A percentile compares a stretch with the other conserved stretches of the same genome.
Evolutionary conservation across 1,140 invertebrate species (phyloP).

Genomic region (Eumeta japonica): DNA sequence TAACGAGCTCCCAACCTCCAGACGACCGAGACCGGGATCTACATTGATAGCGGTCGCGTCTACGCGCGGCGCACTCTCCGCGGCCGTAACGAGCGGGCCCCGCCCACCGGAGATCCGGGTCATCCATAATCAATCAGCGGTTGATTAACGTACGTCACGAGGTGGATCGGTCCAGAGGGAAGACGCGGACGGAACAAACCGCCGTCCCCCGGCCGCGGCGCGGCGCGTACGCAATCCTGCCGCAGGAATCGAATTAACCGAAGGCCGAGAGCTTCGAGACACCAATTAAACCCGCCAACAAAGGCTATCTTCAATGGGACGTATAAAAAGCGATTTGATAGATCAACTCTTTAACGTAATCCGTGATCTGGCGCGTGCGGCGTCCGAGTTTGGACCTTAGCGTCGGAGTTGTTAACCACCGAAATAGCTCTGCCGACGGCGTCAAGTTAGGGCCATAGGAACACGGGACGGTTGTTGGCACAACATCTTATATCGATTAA

Average conservation of each 20-base stretch:
- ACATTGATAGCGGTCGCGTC: too few species aligned
- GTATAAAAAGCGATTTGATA: slow-evolving; percentile 35
- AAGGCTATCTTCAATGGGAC: slow-evolving; percentile 51
- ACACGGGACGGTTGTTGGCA: slow-evolving; percentile 50
- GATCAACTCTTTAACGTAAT: slow-evolving; percentile 54
- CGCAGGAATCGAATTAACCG: slow-evolving; percentile 54
- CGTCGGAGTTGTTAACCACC: background rate
- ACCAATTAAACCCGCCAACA: slow-evolving; percentile 54
- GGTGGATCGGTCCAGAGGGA: too few species aligned
- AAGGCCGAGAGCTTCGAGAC: slow-evolving; percentile 41
- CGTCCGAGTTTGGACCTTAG: slow-evolving; percentile 19
- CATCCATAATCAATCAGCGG: slow-evolving; percentile 48
- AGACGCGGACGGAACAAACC: slow-evolving; percentile 45
- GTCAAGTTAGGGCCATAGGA: slow-evolving; percentile 11
- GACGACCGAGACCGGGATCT: too few species aligned
- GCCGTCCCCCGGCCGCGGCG: slow-evolving; percentile 22
- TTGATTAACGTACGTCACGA: slow-evolving; percentile 40
- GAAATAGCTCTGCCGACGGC: background rate
- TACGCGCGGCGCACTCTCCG: too few species aligned
- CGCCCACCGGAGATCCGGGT: slow-evolving; percentile 28
- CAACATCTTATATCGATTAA: slow-evolving; percentile 58
- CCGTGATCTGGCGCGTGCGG: slow-evolving; percentile 19
- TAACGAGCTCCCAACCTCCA: too few species aligned
- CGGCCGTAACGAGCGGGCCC: too few species aligned
- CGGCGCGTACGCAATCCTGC: too few species aligned